Conservation (phyloP, 2,888 invertebrate species). For the Nomada hirtipes region DNA sequence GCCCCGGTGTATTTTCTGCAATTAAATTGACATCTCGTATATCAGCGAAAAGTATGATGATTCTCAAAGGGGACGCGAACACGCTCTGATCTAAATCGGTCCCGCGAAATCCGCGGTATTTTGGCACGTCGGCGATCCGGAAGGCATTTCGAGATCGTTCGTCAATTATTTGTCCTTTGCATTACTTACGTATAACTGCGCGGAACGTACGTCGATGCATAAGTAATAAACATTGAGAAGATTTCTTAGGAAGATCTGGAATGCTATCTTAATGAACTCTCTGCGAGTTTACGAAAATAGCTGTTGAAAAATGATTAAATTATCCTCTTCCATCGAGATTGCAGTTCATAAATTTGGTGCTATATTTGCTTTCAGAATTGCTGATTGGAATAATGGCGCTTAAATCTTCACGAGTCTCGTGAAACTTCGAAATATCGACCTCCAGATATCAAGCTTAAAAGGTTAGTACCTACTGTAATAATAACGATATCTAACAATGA, state of each 20-base stretch:
- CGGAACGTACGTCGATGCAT: background rate
- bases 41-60: constrained; percentile 75
- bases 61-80: constrained; percentile 28
- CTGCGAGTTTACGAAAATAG: too few species aligned
- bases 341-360: background rate
- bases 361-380: background rate
- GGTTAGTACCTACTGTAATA: background rate
- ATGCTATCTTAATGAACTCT: too few species aligned
- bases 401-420: background rate
- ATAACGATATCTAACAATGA: too few species aligned
- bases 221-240: too few species aligned
- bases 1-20: constrained; percentile 68
- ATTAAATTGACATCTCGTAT: constrained; percentile 78
- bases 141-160: constrained; percentile 53
- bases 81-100: constrained; percentile 65
- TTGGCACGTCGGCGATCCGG: constrained; percentile 65
- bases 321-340: background rate
- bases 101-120: constrained; percentile 58
- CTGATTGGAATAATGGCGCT: background rate
- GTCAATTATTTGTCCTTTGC: constrained; percentile 53
- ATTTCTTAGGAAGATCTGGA: too few species aligned
- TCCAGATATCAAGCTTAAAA: background rate
- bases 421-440: background rate
- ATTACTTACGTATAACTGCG: constrained; percentile 1
- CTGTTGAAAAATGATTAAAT: too few species aligned